phyloP scores from a whole-genome alignment of 2,113 vertebrate genomes.

The Laticauda colubrina region DNA sequence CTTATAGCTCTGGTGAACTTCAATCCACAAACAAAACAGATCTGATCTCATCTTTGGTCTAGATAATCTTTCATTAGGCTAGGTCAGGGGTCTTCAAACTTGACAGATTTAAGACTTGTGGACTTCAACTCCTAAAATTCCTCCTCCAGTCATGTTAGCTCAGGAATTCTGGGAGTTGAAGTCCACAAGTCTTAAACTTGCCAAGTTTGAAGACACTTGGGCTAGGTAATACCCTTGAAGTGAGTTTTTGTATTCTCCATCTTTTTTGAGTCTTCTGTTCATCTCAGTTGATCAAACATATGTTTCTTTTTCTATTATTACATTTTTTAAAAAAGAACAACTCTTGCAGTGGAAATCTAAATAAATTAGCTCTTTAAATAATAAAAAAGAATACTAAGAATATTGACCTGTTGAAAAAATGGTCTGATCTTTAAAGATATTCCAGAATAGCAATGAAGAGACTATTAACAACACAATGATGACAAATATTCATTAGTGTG shows the following conservation, averaged over 20 bases:
- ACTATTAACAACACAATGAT: constrained; percentile 67
- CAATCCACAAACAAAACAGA: background rate
- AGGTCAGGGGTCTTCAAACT: too few relatives aligned
- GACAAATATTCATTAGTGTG: constrained; percentile 69
- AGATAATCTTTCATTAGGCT: too few relatives aligned
- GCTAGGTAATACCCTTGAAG: background rate
- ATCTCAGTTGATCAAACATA: constrained; percentile 24
- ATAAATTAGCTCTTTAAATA: constrained; percentile 62
- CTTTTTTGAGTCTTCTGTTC: constrained; percentile 36
- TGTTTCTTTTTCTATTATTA: constrained; percentile 25
- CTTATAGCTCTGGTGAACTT: background rate
- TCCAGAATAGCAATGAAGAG: constrained; percentile 51
- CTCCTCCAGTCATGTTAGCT: too few relatives aligned
- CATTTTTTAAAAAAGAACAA: constrained; percentile 44
- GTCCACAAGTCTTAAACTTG: too few relatives aligned
- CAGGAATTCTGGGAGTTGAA: too few relatives aligned
- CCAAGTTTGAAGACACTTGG: too few relatives aligned
- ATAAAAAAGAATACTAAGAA: constrained; percentile 62
- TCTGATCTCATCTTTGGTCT: background rate
- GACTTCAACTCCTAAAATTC: too few relatives aligned
- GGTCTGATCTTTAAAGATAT: constrained; percentile 66
- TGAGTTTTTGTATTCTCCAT: background rate
- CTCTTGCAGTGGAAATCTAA: constrained; percentile 56
- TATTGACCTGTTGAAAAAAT: constrained; percentile 66
- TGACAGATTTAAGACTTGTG: too few relatives aligned